Percentiles rank a stretch among this genome's conserved stretches.
Conservation (phyloP, 2,113 vertebrate genomes). For the human (Homo sapiens) region GRCh38 chr16:79292001-79292500, state of each 20-base stretch:
- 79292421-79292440: background rate
- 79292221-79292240: background rate
- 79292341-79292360: background rate
- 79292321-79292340: background rate
- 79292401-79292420: fast-evolving
- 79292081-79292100: background rate
- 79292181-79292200: background rate
- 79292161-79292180: background rate
- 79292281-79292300: background rate
- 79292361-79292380: background rate
- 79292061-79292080: background rate
- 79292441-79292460: background rate
- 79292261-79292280: background rate
- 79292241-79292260: background rate
- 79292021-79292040: too few species aligned
- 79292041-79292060: background rate
- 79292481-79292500: too few species aligned
- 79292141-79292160: background rate
- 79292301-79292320: fast-evolving
- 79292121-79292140: background rate
- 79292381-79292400: background rate
- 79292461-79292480: background rate
- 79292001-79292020: background rate
- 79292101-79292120: background rate
- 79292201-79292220: background rate